phyloP scores from a whole-genome alignment of 2,113 vertebrate species.

The Notarius lentiginosus region DNA sequence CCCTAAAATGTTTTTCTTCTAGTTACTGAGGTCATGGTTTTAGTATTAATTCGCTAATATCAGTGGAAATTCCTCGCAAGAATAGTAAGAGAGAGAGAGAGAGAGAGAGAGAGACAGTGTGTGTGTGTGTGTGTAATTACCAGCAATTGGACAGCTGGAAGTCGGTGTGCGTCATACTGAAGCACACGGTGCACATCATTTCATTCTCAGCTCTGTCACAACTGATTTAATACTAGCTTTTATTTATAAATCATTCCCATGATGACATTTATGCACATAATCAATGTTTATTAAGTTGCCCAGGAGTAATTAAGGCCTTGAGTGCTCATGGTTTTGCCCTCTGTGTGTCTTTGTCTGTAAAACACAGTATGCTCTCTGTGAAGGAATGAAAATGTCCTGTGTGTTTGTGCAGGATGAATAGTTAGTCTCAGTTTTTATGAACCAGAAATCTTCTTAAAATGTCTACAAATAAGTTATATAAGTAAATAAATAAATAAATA shows the following conservation, averaged over 20 bases:
- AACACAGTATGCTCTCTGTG: slow-evolving; percentile 11
- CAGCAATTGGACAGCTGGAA: background rate
- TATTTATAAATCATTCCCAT: slow-evolving; percentile 24
- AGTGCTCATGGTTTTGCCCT: slow-evolving; percentile 16
- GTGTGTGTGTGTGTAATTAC: background rate
- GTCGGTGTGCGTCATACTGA: background rate
- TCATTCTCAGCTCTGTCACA: background rate
- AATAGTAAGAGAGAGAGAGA: background rate
- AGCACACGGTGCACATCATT: background rate
- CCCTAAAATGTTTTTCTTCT: background rate
- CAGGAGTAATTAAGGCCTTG: slow-evolving; percentile 20
- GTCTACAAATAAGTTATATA: no score
- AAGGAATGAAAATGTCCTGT: background rate
- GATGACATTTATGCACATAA: slow-evolving; percentile 20
- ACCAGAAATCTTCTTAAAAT: background rate
- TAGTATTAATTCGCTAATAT: background rate
- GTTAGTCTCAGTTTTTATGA: background rate
- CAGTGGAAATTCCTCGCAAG: background rate
- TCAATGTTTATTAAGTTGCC: slow-evolving; percentile 23
- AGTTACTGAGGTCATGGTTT: background rate
- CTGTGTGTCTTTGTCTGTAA: slow-evolving; percentile 13
- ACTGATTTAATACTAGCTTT: background rate
- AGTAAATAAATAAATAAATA: no score
- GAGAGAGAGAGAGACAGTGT: no score
- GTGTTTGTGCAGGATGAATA: background rate